Base-by-base conservation (phyloP, 2,888 invertebrate species). In the Polydrusus pterygomalis region DNA sequence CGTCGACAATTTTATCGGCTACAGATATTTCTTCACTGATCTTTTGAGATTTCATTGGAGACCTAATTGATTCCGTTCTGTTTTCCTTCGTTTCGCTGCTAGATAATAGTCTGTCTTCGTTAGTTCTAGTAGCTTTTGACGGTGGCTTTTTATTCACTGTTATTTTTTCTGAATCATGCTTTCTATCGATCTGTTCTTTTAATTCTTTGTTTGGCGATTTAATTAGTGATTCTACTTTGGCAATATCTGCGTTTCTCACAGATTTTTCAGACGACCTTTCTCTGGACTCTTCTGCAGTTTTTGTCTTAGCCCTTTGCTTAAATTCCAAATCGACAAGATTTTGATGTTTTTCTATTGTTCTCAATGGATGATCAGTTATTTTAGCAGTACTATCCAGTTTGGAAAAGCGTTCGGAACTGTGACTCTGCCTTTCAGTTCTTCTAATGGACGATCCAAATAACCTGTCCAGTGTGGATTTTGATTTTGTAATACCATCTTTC, bases 381-480 rank as follows among this genome's bases (percentile, higher is more conserved):
- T 81, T 60, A 40, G 58, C 15, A 34, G 56, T 80, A 74, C 82
- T 84, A 17, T 80, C 69, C 85, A 81, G 18, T 75, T 78, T 34
- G 60, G 17, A 30, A 45, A 78, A 40, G 54, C 30, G 60, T 54
- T 71, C 69, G 45, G 54, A 70, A 17, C 69, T 70, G 18, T 70
- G 25, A 34, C 72, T 63, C 45, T 72, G 72, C 47, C 72, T 75
- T 30, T 20, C 17, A 20, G 43, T 25, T 68, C 70, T 76, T 38
- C 81, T 82, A 13, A 83, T 83, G 1, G 82, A 74, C 17, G 81
- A 80, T 56, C 84, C 91, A 56, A 92, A 88, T 56, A 92, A 84
- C 80, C 90, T 90, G 79, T 92, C 92, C 63, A 92, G 83, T 2
- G 91, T 88, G 25, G 86, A 88, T 80, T 87, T 85, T 83, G 89